Evolutionary conservation across 2,797 vertebrate genomes (phyloP), one percentile per base, ranked within the genome.

Genomic region (Labeo calbasu): DNA sequence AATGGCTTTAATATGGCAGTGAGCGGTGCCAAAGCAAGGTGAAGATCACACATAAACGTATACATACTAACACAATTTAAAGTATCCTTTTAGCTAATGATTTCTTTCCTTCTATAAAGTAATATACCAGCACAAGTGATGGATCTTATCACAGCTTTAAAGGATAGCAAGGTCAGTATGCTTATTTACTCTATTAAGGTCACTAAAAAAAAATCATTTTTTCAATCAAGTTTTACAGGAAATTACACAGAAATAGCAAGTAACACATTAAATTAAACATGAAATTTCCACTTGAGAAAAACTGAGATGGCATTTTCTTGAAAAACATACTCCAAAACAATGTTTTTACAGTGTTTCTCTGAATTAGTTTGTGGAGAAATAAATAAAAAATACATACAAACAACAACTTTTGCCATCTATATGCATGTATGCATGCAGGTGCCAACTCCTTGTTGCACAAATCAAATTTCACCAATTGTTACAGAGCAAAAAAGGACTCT

Each of bases 1-100:
- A 92, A 91, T 14, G 96, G 95, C 72, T 97, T 99, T 84, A 99
- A 98, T 0, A 89, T 96, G 86, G 97, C 97, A 0, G 87, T 92
- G 13, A 89, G 91, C 32, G 96, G 95, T 0, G 95, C 97, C 57
- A 95, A 95, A 88, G 92, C 95, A 43, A 2, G 79, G 98, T 99
- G 91, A 96, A 95, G 81, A 89, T 91, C 89, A 88, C 11, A 50
- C 17, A 78, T 76, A 63, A 15, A 72, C 40, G 72, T 15, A 55
- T n/a, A 51, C 65, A 61, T 25, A 48, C 11, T 48, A 23, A 61
- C 79, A 82, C 15, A 82, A 11, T 61, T 89, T 87, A 88, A 50
- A 89, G 92, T 88, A 77, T 86, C 87, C 61, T 86, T 87, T 90
- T 89, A 89, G 36, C 17, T 80, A 7, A 69, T 57, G 36, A 69